phyloP scores from a whole-genome alignment of 2,888 invertebrate genomes.

The Stegana nigrithorax region DNA sequence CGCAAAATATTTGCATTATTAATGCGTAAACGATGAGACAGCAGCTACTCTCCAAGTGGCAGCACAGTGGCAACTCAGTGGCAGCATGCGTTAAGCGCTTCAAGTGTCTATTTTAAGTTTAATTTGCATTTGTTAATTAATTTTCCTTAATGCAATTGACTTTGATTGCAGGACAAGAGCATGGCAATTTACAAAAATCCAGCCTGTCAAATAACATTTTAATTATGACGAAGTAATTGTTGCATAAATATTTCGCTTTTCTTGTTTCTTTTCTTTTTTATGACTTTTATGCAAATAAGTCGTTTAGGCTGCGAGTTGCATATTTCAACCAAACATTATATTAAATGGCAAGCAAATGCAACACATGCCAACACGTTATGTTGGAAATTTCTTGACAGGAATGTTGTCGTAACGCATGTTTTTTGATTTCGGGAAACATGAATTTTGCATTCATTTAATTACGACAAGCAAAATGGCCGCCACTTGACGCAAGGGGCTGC shows the following conservation, averaged over 20 bases:
- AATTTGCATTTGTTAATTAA: constrained; percentile 49
- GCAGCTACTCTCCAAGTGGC: no score
- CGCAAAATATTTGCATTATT: constrained; percentile 44
- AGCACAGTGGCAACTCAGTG: background rate
- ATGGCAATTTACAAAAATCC: no score
- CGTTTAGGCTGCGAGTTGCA: background rate
- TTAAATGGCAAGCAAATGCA: background rate
- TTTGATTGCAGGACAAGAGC: background rate
- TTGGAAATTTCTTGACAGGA: constrained; percentile 52
- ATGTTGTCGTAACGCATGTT: constrained; percentile 52
- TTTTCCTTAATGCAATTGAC: constrained; percentile 27
- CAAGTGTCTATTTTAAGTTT: constrained; percentile 39
- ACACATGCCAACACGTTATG: constrained; percentile 49
- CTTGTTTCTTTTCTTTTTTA: constrained; percentile 11
- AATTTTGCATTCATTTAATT: constrained; percentile 64
- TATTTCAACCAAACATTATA: no score
- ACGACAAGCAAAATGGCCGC: constrained; percentile 21
- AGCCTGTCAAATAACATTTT: no score
- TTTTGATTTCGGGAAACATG: constrained; percentile 55
- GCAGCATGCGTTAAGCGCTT: constrained; percentile 25
- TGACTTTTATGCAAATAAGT: background rate
- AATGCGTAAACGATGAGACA: constrained; percentile 62
- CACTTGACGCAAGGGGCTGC: no score
- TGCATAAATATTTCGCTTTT: background rate
- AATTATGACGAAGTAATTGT: constrained; percentile 18